Evolutionary conservation across 2,888 invertebrate genomes (phyloP).

Genomic region (Chrysopilus asiliformis): DNA sequence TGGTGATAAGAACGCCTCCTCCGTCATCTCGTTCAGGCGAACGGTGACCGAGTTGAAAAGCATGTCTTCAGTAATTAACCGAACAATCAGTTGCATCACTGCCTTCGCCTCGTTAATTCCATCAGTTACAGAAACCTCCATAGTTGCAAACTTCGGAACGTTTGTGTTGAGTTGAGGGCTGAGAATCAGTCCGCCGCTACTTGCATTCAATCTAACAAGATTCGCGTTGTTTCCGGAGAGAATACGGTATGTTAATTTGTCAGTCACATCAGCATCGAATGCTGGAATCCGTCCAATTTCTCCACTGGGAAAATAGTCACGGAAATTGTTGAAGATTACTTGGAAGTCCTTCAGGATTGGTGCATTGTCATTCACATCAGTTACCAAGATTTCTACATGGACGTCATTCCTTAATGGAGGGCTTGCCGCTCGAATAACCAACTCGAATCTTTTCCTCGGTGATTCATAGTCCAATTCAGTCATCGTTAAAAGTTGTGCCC

Average conservation of each 20-base stretch:
- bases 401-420: constrained; percentile 81
- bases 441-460: constrained; percentile 75
- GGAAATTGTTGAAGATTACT: constrained; percentile 90
- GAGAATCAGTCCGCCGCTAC: constrained; percentile 69
- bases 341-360: constrained; percentile 84
- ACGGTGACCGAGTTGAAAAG: constrained; percentile 88
- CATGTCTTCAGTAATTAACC: constrained; percentile 89
- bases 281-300: constrained; percentile 87
- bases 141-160: constrained; percentile 82
- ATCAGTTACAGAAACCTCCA: constrained; percentile 89
- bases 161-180: constrained; percentile 92
- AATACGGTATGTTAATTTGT: constrained; percentile 66
- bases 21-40: constrained; percentile 83
- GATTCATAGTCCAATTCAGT: constrained; percentile 93
- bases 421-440: constrained; percentile 81
- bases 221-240: constrained; percentile 88
- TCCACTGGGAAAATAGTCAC: constrained; percentile 84
- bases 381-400: constrained; percentile 74
- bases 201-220: constrained; percentile 68
- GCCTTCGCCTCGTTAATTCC: constrained; percentile 89
- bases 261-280: constrained; percentile 87
- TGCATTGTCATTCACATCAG: constrained; percentile 91
- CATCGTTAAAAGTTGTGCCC: constrained; percentile 77
- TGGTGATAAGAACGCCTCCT: constrained; percentile 82
- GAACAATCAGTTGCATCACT: constrained; percentile 78